Percentiles rank a stretch among this genome's conserved stretches.
Conservation (phyloP, 2,113 vertebrate species). For the Ifrita kowaldi region DNA sequence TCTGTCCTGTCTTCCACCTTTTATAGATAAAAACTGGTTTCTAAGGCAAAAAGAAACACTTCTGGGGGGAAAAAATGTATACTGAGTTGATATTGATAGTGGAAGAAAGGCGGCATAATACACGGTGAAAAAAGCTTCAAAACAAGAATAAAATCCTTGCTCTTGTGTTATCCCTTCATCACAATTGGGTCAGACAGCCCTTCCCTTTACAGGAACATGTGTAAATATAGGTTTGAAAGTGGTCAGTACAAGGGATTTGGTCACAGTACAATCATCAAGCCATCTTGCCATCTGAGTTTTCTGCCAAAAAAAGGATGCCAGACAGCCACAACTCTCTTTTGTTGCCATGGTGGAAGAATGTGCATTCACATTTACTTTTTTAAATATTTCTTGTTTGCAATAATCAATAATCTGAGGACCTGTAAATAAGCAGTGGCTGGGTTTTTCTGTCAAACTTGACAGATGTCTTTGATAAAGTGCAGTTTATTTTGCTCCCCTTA, state of each 20-base stretch:
- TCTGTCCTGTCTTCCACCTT: background rate
- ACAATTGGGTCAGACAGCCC: background rate
- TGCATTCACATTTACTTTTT: background rate
- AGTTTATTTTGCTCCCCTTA: background rate
- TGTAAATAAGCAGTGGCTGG: background rate
- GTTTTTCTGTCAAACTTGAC: background rate
- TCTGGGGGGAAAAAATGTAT: fast-evolving
- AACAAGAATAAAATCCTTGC: background rate
- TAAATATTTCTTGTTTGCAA: background rate
- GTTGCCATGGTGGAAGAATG: background rate
- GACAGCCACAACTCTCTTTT: background rate
- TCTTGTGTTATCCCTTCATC: background rate
- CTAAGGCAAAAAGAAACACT: background rate
- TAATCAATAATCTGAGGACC: background rate
- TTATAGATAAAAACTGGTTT: background rate
- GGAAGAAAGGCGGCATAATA: background rate
- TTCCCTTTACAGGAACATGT: conserved; percentile 12
- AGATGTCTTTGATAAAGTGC: background rate
- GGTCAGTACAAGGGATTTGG: background rate
- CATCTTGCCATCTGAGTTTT: background rate
- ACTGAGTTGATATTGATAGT: background rate
- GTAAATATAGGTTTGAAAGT: conserved; percentile 27
- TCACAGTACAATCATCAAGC: background rate
- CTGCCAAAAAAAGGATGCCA: background rate
- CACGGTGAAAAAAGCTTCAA: background rate